Percentiles rank a stretch among this genome's conserved stretches.
Evolutionary conservation across 2,797 vertebrate species (phyloP).

Genomic region (Gallinago stenura): DNA sequence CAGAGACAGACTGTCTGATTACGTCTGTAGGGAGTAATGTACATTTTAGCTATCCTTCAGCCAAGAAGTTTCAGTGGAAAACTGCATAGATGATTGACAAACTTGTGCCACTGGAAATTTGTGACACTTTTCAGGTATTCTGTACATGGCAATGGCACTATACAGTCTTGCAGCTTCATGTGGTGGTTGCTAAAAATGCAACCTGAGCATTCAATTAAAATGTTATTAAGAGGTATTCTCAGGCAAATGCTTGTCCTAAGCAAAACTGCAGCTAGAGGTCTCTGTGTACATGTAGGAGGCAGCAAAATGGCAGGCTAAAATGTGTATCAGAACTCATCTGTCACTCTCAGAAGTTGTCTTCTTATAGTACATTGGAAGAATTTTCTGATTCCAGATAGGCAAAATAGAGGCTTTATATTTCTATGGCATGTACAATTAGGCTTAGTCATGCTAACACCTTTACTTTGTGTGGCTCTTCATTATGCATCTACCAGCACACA

Average conservation of each 20-base stretch:
- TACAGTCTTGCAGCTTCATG: background rate
- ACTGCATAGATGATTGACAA: background rate
- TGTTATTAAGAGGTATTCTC: background rate
- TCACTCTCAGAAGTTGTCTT: background rate
- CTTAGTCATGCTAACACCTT: background rate
- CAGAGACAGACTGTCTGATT: background rate
- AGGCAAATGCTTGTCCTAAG: slow-evolving; percentile 18
- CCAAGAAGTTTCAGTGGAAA: background rate
- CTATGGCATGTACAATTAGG: background rate
- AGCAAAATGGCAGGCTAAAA: background rate
- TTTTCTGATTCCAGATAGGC: background rate
- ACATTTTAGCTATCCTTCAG: background rate
- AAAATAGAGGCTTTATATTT: slow-evolving; percentile 3
- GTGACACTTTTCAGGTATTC: background rate
- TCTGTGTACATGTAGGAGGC: slow-evolving; percentile 26
- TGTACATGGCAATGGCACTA: background rate
- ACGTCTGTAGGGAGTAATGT: background rate
- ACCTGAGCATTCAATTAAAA: background rate
- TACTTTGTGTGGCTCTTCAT: background rate
- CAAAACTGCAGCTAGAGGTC: slow-evolving; percentile 56
- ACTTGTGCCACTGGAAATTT: background rate
- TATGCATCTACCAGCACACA: background rate
- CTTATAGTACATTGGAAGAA: background rate
- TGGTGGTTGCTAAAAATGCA: background rate
- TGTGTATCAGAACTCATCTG: background rate